Evolutionary conservation across 2,888 invertebrate genomes (phyloP), one percentile per base, ranked within the genome.

Genomic region (Leptinotarsa tumamoca): DNA sequence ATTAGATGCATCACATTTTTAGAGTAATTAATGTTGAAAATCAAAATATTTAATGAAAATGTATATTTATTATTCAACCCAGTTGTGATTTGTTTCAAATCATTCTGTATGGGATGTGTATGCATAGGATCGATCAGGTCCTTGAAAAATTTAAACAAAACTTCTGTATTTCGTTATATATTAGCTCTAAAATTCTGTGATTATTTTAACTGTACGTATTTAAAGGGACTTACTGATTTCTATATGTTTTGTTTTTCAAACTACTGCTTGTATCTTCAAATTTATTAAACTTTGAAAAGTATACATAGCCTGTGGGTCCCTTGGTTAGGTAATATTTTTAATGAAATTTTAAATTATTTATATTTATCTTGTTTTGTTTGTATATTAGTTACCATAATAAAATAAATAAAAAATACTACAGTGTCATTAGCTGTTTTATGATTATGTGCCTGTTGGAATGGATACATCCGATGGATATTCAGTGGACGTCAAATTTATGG

Each of bases 181-280:
- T 69, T 79, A 81, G 78, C 78, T 79, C 79, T 82, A 80, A 82
- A 80, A 82, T 83, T 83, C 84, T 84, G 84, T 84, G 84, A 84
- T 84, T 84, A 80, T 81, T 82, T 84, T 82, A 82, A 58, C 33
- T 63, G 63, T 63, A 27, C 33, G 33, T 63, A 63, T 33, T 63
- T 63, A 43, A 13, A 58, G 23, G 14, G 23, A 14, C 58, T 58
- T 14, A 58, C 23, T 2, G 58, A 58, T 14, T 18, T 21, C 4
- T 14, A 14, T 58, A 33, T 58, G 21, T 58, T 58, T n/a, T 18
- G 13, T n/a, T 54, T n/a, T 54, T 10, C 18, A 13, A 23, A 58
- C 23, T 14, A 23, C 23, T 58, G 33, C 10, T 43, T 43, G 33
- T 43, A 43, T 43, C 10, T 43, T 43, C 33, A 43, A 43, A 43